Evolutionary conservation across 1,140 invertebrate genomes (phyloP).

Genomic region (Zophobas morio): DNA sequence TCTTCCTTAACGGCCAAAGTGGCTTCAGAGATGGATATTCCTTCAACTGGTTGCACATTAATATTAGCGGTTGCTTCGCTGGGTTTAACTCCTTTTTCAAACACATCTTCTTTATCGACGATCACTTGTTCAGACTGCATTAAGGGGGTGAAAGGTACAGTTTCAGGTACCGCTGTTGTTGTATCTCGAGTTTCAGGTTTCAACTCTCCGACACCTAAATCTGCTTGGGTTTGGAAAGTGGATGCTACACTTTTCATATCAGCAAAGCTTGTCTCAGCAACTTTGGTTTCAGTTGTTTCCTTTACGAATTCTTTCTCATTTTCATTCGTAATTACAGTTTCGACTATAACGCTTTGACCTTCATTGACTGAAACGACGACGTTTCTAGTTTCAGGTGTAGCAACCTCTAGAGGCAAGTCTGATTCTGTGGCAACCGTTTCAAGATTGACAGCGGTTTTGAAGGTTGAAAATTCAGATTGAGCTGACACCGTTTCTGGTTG

Average conservation of each 20-base stretch:
- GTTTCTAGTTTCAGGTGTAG: slow-evolving; percentile 67
- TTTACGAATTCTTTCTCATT: slow-evolving; percentile 71
- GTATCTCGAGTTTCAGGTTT: slow-evolving; percentile 51
- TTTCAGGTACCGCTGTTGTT: slow-evolving; percentile 47
- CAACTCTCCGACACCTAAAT: slow-evolving; percentile 49
- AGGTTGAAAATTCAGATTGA: slow-evolving; percentile 66
- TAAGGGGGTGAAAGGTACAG: slow-evolving; percentile 53
- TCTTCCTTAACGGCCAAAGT: slow-evolving; percentile 54
- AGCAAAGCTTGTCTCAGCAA: slow-evolving; percentile 58
- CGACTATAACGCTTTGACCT: slow-evolving; percentile 71
- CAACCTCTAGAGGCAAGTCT: slow-evolving; percentile 62
- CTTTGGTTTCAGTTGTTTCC: slow-evolving; percentile 66
- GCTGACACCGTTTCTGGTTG: slow-evolving; percentile 70
- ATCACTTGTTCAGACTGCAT: slow-evolving; percentile 48
- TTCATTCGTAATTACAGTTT: slow-evolving; percentile 72
- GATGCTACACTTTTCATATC: slow-evolving; percentile 54
- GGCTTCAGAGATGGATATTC: slow-evolving; percentile 53
- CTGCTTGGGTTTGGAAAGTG: slow-evolving; percentile 48
- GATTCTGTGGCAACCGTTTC: slow-evolving; percentile 66
- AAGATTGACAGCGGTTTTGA: slow-evolving; percentile 68
- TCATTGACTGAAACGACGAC: slow-evolving; percentile 73
- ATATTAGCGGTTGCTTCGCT: slow-evolving; percentile 46
- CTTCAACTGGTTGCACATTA: slow-evolving; percentile 51
- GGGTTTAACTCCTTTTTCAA: slow-evolving; percentile 46
- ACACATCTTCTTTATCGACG: slow-evolving; percentile 52